phyloP scores from a whole-genome alignment of 2,113 vertebrate species.

The Leucoraja erinaceus region DNA sequence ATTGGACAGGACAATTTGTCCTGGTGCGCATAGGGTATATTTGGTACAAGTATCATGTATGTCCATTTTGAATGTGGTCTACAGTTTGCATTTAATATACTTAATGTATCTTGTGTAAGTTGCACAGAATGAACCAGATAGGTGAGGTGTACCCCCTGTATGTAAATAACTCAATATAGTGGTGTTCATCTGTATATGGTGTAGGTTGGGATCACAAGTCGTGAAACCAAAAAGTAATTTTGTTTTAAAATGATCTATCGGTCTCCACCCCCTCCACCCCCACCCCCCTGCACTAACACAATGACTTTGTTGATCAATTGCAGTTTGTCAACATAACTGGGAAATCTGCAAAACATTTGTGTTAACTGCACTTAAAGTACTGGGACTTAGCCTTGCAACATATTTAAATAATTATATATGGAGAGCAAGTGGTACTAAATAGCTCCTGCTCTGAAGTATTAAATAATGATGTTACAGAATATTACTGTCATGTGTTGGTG shows the following conservation, averaged over 20 bases:
- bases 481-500: neutral
- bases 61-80: neutral
- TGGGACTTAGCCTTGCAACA: neutral
- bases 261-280: too few species aligned
- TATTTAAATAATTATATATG: neutral
- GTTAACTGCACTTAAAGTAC: neutral
- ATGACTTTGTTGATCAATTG: neutral
- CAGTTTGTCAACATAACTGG: slow-evolving; percentile 8
- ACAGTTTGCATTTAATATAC: neutral
- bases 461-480: neutral
- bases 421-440: neutral
- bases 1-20: neutral
- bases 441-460: neutral
- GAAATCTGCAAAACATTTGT: neutral
- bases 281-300: neutral
- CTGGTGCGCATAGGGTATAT: neutral
- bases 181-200: neutral
- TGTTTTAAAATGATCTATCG: neutral
- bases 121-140: neutral
- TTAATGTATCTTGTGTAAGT: neutral
- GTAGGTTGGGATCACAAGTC: neutral
- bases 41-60: neutral
- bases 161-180: too few species aligned
- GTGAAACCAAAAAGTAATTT: neutral
- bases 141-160: too few species aligned